Evolutionary conservation across 2,113 vertebrate species (phyloP), one percentile per base, ranked within the genome.

Genomic region (Dasyurus viverrinus): DNA sequence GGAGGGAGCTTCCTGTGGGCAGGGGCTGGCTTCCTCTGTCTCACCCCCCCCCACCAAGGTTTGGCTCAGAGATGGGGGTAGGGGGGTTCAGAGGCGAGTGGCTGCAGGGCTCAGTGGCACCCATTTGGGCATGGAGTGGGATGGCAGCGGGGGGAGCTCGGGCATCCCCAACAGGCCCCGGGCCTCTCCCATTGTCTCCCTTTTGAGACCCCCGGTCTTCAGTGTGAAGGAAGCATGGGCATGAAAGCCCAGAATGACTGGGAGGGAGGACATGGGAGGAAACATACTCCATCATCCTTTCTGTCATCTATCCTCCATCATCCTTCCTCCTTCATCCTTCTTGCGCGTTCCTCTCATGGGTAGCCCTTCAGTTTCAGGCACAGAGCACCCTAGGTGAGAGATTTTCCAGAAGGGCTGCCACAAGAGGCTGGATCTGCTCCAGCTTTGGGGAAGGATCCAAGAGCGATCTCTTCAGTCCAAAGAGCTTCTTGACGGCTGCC

Each of bases 21-120:
- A 91, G n/a, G 68, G 36, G 42, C n/a, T 84, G 19, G 68, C 68
- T 84, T 42, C 22, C 54, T 92, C 92, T 91, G 25, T 89, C 46
- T 55, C 55, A 25, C 76, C 53, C 36, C 30, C 52, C 1, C 42
- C 60, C 93, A 94, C 92, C 55, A 48, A 94, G 94, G 76, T 60
- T 90, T 84, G 47, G 47, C 36, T 47, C 60, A 92, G 60, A 53
- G 50, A 48, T 52, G 25, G 89, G 57, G 19, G 27, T 27, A 48
- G 90, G 30, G 89, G 25, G 96, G 50, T 1, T 30, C 53, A 60
- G 24, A 94, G 90, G 48, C 93, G 91, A 92, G 16, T 92, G 91
- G 91, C 54, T 30, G 36, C 60, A n/a, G 30, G 36, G 22, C 16
- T 76, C 36, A 68, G 60, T n/a, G 68, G 36, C 7, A 42, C 42